phyloP scores from a whole-genome alignment of 1,140 invertebrate species.

The Drosophila willistoni region DNA sequence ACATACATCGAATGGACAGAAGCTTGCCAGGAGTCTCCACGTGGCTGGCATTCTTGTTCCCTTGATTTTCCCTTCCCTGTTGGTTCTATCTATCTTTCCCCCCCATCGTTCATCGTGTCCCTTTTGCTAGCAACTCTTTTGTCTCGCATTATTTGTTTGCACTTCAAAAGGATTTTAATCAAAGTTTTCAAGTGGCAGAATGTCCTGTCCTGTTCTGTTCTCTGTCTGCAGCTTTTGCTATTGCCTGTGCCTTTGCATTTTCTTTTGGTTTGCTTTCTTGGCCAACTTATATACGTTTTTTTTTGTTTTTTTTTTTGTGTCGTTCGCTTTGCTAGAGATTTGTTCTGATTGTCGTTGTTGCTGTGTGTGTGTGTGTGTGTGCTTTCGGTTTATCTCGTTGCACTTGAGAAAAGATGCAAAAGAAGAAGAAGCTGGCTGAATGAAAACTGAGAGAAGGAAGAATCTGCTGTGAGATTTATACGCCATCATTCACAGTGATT shows the following conservation, averaged over 20 bases:
- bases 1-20: slow-evolving; percentile 38
- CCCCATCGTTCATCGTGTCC: not conserved
- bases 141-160: slow-evolving; percentile 75
- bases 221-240: slow-evolving; percentile 23
- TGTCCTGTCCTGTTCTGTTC: slow-evolving; percentile 31
- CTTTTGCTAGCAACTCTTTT: slow-evolving; percentile 48
- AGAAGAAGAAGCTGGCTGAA: too few relatives aligned
- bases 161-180: slow-evolving; percentile 80
- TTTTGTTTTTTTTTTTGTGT: not conserved
- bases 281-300: not conserved
- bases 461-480: slow-evolving; percentile 52
- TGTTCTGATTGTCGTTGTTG: not conserved
- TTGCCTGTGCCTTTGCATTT: slow-evolving; percentile 1
- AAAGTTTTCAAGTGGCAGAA: slow-evolving; percentile 75
- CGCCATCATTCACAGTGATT: slow-evolving; percentile 67
- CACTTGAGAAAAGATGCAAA: slow-evolving; percentile 5
- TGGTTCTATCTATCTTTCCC: not conserved
- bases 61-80: not conserved
- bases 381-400: slow-evolving; percentile 35
- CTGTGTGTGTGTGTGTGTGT: not conserved
- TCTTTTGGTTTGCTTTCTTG: slow-evolving; percentile 10
- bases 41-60: not conserved
- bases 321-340: not conserved
- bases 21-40: not conserved
- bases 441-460: not conserved